Evolutionary conservation across 2,797 vertebrate genomes (phyloP).

Genomic region (Xyrichtys novacula): DNA sequence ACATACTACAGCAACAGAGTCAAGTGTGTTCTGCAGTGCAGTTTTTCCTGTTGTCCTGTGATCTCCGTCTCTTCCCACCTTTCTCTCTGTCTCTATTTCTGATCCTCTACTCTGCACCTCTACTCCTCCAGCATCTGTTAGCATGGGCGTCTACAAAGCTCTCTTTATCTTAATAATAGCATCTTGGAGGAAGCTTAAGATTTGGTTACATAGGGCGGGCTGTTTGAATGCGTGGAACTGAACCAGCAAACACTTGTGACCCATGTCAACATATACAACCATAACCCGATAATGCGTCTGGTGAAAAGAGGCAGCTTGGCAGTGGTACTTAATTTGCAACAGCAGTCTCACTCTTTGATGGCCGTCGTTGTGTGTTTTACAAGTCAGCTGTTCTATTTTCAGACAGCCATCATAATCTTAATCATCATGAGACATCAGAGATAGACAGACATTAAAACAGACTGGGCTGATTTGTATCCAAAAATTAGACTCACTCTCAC

Average conservation of each 20-base stretch:
- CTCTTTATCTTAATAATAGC: slow-evolving; percentile 68
- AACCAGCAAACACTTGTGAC: slow-evolving; percentile 57
- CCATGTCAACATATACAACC: slow-evolving; percentile 67
- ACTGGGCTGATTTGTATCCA: slow-evolving; percentile 56
- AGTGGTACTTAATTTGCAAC: slow-evolving; percentile 22
- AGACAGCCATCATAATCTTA: slow-evolving; percentile 48
- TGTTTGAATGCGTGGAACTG: slow-evolving; percentile 64
- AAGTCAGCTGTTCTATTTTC: slow-evolving; percentile 47
- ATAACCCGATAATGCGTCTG: slow-evolving; percentile 26
- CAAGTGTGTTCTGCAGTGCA: slow-evolving; percentile 5
- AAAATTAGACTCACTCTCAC: slow-evolving; percentile 52
- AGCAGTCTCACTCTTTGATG: background rate
- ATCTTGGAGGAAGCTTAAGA: slow-evolving; percentile 70
- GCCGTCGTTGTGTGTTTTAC: slow-evolving; percentile 41
- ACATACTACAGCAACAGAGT: slow-evolving; percentile 31
- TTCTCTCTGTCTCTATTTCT: slow-evolving; percentile 34
- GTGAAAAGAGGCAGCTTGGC: slow-evolving; percentile 28
- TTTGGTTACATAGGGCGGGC: slow-evolving; percentile 45
- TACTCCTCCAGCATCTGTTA: slow-evolving; percentile 60
- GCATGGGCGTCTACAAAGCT: slow-evolving; percentile 37
- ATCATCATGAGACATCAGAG: slow-evolving; percentile 36
- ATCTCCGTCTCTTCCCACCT: slow-evolving; percentile 25
- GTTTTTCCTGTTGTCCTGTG: slow-evolving; percentile 32
- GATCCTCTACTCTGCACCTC: slow-evolving; percentile 46
- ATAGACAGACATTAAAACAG: slow-evolving; percentile 48